phyloP scores from a whole-genome alignment of 2,888 invertebrate genomes.

The Carcina quercana region DNA sequence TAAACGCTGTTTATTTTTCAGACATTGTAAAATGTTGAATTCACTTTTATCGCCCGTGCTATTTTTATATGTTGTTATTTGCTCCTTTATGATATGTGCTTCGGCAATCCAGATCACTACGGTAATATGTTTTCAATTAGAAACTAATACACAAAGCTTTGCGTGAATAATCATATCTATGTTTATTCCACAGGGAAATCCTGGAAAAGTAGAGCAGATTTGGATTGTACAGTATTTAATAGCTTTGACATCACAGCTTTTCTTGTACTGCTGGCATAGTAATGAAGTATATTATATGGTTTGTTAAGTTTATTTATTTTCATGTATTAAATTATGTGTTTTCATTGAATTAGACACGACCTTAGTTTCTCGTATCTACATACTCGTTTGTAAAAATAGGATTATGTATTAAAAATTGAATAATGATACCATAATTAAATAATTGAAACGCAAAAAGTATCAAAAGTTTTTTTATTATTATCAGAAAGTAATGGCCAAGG shows the following conservation, averaged over 20 bases:
- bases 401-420: too few relatives aligned
- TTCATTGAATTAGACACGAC: too few relatives aligned
- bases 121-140: constrained; percentile 25
- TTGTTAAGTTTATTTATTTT: constrained; percentile 10
- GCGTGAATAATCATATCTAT: too few relatives aligned
- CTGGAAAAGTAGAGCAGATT: constrained; percentile 42
- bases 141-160: not conserved
- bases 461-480: too few relatives aligned
- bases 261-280: constrained; percentile 66
- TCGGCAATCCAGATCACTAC: constrained; percentile 53
- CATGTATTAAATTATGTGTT: too few relatives aligned
- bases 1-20: constrained; percentile 26
- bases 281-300: constrained; percentile 55
- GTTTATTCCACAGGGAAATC: constrained; percentile 39
- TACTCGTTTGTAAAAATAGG: too few relatives aligned
- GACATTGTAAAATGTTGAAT: constrained; percentile 45
- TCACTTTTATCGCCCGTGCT: constrained; percentile 55
- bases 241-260: constrained; percentile 58
- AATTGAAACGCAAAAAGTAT: too few relatives aligned
- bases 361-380: too few relatives aligned
- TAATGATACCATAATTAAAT: too few relatives aligned
- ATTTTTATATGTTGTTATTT: constrained; percentile 61
- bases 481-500: too few relatives aligned
- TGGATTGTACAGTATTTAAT: constrained; percentile 59
- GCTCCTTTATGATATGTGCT: constrained; percentile 63